phyloP scores from a whole-genome alignment of 2,113 vertebrate species.

The Cyrtonyx montezumae region DNA sequence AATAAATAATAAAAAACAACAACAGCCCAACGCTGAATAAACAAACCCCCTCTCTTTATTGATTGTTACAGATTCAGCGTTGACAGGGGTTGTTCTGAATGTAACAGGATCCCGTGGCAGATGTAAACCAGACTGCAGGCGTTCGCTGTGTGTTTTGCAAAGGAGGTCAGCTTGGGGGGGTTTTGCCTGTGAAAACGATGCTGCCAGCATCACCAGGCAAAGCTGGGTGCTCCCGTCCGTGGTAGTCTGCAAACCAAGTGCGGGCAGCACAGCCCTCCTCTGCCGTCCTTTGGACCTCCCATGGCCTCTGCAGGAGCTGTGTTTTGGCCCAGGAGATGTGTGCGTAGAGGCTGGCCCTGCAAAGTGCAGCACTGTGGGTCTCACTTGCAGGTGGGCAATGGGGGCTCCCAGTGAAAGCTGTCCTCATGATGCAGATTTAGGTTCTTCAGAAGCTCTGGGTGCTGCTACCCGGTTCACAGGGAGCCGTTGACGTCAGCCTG shows the following conservation, averaged over 20 bases:
- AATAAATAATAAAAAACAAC: not conserved
- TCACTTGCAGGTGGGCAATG: not conserved
- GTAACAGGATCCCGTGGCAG: constrained; percentile 61
- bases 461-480: not conserved
- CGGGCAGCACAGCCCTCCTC: not conserved
- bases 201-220: constrained; percentile 14
- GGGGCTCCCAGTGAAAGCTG: not conserved
- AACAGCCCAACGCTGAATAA: not conserved
- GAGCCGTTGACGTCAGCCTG: not conserved
- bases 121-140: constrained; percentile 61
- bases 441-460: not conserved
- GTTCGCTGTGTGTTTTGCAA: not conserved
- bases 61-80: constrained; percentile 65
- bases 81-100: constrained; percentile 61
- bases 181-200: constrained; percentile 54
- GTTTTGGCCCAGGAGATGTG: not conserved
- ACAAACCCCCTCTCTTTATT: constrained; percentile 45
- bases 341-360: not conserved
- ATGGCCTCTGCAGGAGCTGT: not conserved
- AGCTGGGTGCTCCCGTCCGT: not conserved
- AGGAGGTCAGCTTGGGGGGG: constrained; percentile 37
- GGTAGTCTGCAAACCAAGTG: not conserved
- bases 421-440: not conserved
- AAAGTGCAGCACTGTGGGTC: accelerated
- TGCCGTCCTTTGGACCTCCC: not conserved